Percentiles rank a stretch among this genome's conserved stretches.
Conservation (phyloP, 2,113 vertebrate genomes). For the Crotalus horridus region DNA sequence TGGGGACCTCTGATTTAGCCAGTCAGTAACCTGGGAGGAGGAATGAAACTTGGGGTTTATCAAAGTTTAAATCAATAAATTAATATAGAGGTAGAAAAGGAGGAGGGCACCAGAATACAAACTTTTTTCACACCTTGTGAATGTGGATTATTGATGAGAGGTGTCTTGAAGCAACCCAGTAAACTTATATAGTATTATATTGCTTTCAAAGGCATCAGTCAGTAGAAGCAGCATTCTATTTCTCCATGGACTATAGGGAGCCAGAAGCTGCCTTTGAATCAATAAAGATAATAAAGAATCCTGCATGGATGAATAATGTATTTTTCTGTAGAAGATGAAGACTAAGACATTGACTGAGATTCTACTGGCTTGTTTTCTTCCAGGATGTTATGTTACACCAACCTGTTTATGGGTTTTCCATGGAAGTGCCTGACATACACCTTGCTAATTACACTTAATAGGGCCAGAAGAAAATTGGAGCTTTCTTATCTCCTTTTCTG, state of each 20-base stretch:
- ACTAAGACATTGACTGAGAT: background rate
- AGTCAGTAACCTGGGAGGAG: background rate
- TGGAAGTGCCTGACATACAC: background rate
- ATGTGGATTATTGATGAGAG: background rate
- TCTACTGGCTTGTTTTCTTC: background rate
- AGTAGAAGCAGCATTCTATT: background rate
- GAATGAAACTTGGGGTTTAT: background rate
- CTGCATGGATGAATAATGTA: background rate
- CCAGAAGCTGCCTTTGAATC: background rate
- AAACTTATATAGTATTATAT: background rate
- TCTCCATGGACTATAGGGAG: background rate
- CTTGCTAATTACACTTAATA: background rate
- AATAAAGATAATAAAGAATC: background rate
- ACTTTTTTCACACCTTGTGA: background rate
- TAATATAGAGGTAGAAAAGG: background rate
- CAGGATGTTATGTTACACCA: background rate
- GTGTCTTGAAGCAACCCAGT: background rate
- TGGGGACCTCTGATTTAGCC: background rate
- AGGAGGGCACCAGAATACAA: background rate
- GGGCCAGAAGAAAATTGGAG: background rate
- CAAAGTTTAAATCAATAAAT: background rate
- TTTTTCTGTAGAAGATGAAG: background rate
- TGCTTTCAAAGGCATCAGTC: background rate
- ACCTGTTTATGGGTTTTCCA: background rate
- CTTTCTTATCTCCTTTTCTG: background rate